These are phyloP conservation scores for Knipowitschia caucasica DNA, from an alignment of 2,797 vertebrate genomes.

Conservation along the genomic window DNA sequence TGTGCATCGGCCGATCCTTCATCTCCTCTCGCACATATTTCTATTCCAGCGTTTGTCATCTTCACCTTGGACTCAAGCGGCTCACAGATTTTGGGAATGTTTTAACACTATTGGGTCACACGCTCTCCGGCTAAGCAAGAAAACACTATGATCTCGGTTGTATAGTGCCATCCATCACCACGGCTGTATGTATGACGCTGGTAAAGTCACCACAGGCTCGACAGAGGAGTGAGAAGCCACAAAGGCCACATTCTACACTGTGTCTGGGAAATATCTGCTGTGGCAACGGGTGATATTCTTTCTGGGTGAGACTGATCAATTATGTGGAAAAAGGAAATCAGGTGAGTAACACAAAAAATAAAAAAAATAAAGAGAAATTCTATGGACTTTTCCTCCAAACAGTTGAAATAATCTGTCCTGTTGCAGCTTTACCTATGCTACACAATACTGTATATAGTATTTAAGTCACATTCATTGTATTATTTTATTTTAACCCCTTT, in stretches of 20 bases:
- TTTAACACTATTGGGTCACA: conserved; percentile 21
- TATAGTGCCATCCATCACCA: conserved; percentile 21
- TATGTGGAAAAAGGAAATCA: too few relatives aligned
- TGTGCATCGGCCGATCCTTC: conserved; percentile 48
- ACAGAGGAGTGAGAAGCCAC: conserved; percentile 11
- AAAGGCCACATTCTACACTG: conserved; percentile 9
- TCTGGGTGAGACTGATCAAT: too few relatives aligned
- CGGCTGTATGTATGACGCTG: conserved; percentile 23
- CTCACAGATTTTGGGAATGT: conserved; percentile 5
- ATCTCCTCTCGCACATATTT: conserved; percentile 33
- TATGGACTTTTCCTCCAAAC: too few relatives aligned
- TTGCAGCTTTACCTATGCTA: too few relatives aligned
- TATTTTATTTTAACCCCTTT: too few relatives aligned
- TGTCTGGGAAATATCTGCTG: conserved; percentile 4
- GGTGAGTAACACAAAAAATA: too few relatives aligned
- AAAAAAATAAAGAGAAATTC: too few relatives aligned
- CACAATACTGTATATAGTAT: too few relatives aligned
- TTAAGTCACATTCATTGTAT: too few relatives aligned
- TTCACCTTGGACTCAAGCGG: neutral
- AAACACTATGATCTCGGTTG: conserved; percentile 13
- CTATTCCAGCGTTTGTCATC: conserved; percentile 28
- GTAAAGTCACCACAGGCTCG: conserved; percentile 8
- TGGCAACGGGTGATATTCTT: too few relatives aligned
- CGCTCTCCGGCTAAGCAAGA: conserved; percentile 13
- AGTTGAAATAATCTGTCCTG: too few relatives aligned